Evolutionary conservation across 1,140 invertebrate species (phyloP).

Genomic region (Trypoxylus dichotomus): DNA sequence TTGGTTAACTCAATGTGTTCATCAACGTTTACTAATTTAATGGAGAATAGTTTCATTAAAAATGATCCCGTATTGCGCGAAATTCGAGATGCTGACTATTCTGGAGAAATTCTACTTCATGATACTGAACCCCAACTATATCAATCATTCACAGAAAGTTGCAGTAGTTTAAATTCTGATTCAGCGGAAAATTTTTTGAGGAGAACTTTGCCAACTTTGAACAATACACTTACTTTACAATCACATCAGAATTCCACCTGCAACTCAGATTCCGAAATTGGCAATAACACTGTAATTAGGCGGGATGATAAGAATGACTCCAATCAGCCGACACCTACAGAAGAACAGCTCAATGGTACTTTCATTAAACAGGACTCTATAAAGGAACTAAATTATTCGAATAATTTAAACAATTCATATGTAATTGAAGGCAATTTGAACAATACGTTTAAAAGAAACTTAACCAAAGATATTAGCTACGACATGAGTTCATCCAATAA

Average conservation of each 20-base stretch:
- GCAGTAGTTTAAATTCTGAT: constrained; percentile 48
- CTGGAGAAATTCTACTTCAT: constrained; percentile 43
- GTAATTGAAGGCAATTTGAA: constrained; percentile 22
- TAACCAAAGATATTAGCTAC: constrained; percentile 27
- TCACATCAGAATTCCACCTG: constrained; percentile 13
- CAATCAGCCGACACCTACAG: background rate
- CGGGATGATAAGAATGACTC: background rate
- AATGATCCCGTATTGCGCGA: constrained; percentile 51
- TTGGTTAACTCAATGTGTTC: constrained; percentile 52
- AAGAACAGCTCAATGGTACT: constrained; percentile 27
- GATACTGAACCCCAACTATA: constrained; percentile 47
- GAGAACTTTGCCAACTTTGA: constrained; percentile 37
- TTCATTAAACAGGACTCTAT: background rate
- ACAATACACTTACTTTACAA: constrained; percentile 32
- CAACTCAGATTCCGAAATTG: constrained; percentile 18
- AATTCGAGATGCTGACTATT: constrained; percentile 50
- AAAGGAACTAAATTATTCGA: constrained; percentile 10
- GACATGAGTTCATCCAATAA: constrained; percentile 28
- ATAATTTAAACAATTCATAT: constrained; percentile 23
- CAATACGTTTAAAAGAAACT: constrained; percentile 22
- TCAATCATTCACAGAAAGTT: constrained; percentile 50
- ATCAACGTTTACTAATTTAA: constrained; percentile 51
- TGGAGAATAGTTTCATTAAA: constrained; percentile 52
- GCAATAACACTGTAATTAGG: constrained; percentile 25
- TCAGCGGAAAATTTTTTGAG: constrained; percentile 46